phyloP scores from a whole-genome alignment of 1,140 invertebrate species.

The Cotesia glomerata region DNA sequence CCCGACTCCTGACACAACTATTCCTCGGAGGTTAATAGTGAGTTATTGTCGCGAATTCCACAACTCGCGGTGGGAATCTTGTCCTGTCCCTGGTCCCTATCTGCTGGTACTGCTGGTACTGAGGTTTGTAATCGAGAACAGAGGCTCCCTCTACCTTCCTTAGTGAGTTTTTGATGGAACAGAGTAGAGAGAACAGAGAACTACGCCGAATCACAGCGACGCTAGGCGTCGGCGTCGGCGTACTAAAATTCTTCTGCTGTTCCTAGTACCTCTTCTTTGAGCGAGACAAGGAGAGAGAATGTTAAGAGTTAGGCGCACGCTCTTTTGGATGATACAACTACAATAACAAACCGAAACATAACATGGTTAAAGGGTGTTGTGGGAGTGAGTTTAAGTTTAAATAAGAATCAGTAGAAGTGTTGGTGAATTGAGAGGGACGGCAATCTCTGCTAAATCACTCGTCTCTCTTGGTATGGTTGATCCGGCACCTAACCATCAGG shows the following conservation, averaged over 20 bases:
- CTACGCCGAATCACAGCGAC: conserved; percentile 53
- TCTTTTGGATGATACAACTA: conserved; percentile 13
- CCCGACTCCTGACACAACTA: conserved; percentile 55
- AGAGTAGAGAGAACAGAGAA: too few relatives aligned
- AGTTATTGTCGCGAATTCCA: neutral
- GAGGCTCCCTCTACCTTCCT: neutral
- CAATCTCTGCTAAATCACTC: conserved; percentile 25
- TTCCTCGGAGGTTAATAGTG: neutral
- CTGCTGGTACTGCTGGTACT: too few relatives aligned
- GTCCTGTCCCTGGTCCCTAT: conserved; percentile 25
- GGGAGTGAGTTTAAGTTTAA: neutral
- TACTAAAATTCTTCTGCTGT: neutral
- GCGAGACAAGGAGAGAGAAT: too few relatives aligned
- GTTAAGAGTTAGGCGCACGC: conserved; percentile 41
- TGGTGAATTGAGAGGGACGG: neutral
- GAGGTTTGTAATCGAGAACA: too few relatives aligned
- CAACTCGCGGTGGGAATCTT: conserved; percentile 29
- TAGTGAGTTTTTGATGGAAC: conserved; percentile 19
- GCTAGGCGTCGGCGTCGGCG: conserved; percentile 49
- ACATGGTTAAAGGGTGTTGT: neutral
- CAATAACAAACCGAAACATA: conserved; percentile 1
- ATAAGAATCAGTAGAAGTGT: too few relatives aligned
- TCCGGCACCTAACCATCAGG: neutral
- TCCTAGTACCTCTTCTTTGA: too few relatives aligned
- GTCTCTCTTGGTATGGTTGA: neutral